A percentile compares a stretch with the other conserved stretches of the same genome.
phyloP scores from a whole-genome alignment of 64 coral and sea anemone species.

The Exaiptasia diaphana region DNA sequence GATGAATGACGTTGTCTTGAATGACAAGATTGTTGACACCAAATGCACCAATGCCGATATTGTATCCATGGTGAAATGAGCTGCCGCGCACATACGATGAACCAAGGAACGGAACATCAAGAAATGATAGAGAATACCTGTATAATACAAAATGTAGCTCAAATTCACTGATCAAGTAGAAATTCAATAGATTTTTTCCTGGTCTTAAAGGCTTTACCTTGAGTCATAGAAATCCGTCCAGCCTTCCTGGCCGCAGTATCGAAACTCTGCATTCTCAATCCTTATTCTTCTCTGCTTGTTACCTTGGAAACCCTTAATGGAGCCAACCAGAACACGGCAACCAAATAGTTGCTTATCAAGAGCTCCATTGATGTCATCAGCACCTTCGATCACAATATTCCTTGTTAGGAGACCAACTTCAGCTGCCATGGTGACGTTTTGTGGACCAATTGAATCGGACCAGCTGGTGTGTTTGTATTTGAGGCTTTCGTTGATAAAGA shows the following conservation, averaged over 20 bases:
- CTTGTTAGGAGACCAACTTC: conserved; percentile 84
- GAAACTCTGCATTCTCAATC: conserved; percentile 76
- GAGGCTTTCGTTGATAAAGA: conserved; percentile 28
- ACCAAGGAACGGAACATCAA: conserved; percentile 22
- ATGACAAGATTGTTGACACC: conserved; percentile 36
- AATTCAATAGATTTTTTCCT: not conserved
- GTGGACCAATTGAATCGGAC: not conserved
- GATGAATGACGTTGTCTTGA: conserved; percentile 63
- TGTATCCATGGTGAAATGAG: conserved; percentile 62
- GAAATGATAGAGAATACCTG: conserved; percentile 44
- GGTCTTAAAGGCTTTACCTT: conserved; percentile 24
- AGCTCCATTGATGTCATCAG: conserved; percentile 18
- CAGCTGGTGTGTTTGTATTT: conserved; percentile 53
- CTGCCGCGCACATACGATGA: conserved; percentile 62
- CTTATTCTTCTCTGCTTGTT: conserved; percentile 1
- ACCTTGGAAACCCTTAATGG: not conserved
- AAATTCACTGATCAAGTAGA: not conserved
- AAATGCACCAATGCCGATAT: conserved; percentile 60
- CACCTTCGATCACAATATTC: conserved; percentile 68
- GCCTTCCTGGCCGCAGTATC: conserved; percentile 72
- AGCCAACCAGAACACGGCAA: conserved; percentile 56
- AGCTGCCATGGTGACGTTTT: conserved; percentile 49
- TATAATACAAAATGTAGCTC: not conserved
- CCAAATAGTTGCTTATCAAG: conserved; percentile 62
- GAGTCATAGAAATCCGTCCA: conserved; percentile 49